phyloP scores from a whole-genome alignment of 2,113 vertebrate species.

The Cisticola juncidis region DNA sequence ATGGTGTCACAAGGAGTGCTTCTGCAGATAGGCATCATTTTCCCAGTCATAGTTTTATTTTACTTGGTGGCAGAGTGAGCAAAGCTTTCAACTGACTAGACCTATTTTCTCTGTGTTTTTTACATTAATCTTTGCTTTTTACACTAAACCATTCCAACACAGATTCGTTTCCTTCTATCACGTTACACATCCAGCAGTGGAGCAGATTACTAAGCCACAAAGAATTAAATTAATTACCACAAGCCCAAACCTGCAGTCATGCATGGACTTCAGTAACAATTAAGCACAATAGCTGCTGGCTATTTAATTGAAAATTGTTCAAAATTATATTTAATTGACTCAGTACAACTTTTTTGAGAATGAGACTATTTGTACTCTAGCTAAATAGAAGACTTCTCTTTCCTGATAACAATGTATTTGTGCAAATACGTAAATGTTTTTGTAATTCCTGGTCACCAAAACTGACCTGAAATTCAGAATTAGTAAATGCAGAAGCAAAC shows the following conservation, averaged over 20 bases:
- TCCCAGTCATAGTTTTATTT: not conserved
- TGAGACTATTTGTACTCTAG: not conserved
- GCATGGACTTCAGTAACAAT: not conserved
- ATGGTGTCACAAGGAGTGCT: not conserved
- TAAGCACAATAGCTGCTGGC: not conserved
- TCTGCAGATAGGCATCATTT: not conserved
- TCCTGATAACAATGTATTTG: not conserved
- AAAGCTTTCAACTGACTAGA: not conserved
- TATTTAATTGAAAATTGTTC: constrained; percentile 1
- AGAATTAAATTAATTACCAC: not conserved
- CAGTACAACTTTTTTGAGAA: not conserved
- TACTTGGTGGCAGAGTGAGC: not conserved
- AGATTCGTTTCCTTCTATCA: not conserved
- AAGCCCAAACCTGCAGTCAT: not conserved
- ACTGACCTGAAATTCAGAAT: not conserved
- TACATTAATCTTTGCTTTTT: not conserved
- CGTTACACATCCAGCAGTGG: not conserved
- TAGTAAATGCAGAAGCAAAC: not conserved
- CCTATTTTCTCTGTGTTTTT: not conserved
- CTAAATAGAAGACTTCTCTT: not conserved
- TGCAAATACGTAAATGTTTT: not conserved
- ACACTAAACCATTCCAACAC: not conserved
- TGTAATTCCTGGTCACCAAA: not conserved
- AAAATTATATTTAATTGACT: not conserved
- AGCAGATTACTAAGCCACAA: not conserved